phyloP scores from a whole-genome alignment of 2,113 vertebrate species.

The Neodon shergylaensis region DNA sequence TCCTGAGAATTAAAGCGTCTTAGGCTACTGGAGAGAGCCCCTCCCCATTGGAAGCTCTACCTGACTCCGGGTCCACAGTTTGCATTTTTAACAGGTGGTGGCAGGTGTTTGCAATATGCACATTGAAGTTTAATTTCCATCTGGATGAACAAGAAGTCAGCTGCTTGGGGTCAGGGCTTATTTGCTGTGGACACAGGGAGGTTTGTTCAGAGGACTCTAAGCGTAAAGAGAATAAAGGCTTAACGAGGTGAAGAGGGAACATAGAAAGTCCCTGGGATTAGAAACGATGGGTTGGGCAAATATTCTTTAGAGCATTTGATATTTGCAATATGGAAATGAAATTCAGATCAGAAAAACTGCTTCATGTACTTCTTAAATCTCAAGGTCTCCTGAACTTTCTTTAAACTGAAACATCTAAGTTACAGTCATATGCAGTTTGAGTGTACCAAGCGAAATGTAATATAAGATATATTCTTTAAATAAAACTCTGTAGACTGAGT shows the following conservation, averaged over 20 bases:
- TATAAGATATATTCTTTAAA: constrained; percentile 9
- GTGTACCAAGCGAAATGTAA: constrained; percentile 24
- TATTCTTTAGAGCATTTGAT: constrained; percentile 71
- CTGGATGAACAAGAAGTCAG: constrained; percentile 76
- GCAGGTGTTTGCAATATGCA: constrained; percentile 67
- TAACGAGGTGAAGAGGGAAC: constrained; percentile 63
- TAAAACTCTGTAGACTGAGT: constrained; percentile 23
- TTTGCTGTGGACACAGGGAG: constrained; percentile 84
- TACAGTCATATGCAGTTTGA: constrained; percentile 65
- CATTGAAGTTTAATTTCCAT: constrained; percentile 71
- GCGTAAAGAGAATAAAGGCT: constrained; percentile 72
- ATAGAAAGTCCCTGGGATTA: constrained; percentile 64
- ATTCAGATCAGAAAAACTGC: constrained; percentile 41
- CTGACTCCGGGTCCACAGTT: constrained; percentile 61
- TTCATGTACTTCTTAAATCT: constrained; percentile 42
- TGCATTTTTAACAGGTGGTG: constrained; percentile 77
- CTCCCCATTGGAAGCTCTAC: constrained; percentile 69
- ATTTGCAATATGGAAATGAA: constrained; percentile 77
- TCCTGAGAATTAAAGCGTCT: constrained; percentile 71
- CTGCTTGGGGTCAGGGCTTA: constrained; percentile 46
- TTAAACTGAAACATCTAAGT: constrained; percentile 71
- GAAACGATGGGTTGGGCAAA: constrained; percentile 55
- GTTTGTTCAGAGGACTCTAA: constrained; percentile 75
- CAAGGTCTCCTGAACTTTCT: constrained; percentile 35
- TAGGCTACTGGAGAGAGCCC: neutral